Base-by-base conservation (phyloP, 2,888 invertebrate genomes). In the Apamea monoglypha region DNA sequence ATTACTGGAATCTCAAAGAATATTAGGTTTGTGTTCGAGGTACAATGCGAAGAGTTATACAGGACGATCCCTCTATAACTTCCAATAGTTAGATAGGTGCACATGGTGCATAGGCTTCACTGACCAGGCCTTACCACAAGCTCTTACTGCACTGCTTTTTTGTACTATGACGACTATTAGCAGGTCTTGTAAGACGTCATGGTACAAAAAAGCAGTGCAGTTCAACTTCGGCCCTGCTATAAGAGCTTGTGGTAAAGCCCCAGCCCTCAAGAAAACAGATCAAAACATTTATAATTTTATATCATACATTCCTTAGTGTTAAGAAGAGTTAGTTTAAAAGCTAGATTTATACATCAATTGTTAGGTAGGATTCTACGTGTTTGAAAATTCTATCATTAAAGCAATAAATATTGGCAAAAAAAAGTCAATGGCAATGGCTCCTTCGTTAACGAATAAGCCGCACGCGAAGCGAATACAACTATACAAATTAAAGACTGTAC, bases 291-390 rank as follows among this genome's bases (percentile, higher is more conserved):
- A 29, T 56, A 29, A 25, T 50, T 29, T 71, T 40, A 56, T 63
- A 70, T 70, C 21, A 36, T 12, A 36, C 47, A 81, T 73, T 85
- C 59, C 72, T 59, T 69, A 72, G 32, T 59, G 21, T 64, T 76
- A 66, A 32, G 63, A 74, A 82, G 14, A 64, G 59, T 69, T 81
- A 61, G 73, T 86, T 63, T 53, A 64, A 69, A 63, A 74, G 71
- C 53, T 78, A 75, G 64, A 56, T 86, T 56, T 56, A 59, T 80
- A 81, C 21, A 36, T 64, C 32, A 76, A 8, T 71, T 68, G 36
- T 40, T 61, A 71, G 25, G 7, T 64, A 76, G 12, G 10, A 63
- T n/a, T 32, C 40, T 50, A 50, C 6, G 50, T 40, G 18, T 53
- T 63, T 78, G 36, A 47, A 44, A 80, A 53, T 1, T 12, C 3